phyloP scores from a whole-genome alignment of 2,888 invertebrate species.

The Pseudanteris insignis region DNA sequence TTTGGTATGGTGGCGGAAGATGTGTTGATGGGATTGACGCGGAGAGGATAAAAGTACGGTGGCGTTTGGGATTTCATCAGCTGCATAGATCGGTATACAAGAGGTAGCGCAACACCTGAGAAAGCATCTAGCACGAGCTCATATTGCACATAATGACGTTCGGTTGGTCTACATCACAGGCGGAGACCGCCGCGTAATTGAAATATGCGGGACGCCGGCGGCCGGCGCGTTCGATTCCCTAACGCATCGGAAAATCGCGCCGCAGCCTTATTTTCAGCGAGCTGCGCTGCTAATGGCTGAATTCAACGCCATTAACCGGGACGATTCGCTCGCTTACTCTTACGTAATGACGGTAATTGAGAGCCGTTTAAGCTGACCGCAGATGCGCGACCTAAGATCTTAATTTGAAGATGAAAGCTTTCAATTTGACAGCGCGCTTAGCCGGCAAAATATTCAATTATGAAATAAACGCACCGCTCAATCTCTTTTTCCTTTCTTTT shows the following conservation, averaged over 20 bases:
- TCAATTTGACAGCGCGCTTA: conserved; percentile 28
- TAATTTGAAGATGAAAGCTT: conserved; percentile 38
- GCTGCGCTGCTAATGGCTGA: conserved; percentile 44
- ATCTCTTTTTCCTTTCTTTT: not conserved
- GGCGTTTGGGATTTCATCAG: conserved; percentile 44
- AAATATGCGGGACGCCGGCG: conserved; percentile 53
- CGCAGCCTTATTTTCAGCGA: conserved; percentile 39
- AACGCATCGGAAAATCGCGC: conserved; percentile 44
- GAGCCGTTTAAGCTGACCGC: conserved; percentile 45
- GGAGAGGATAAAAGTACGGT: conserved; percentile 43
- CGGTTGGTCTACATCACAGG: conserved; percentile 54
- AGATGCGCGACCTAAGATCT: conserved; percentile 44
- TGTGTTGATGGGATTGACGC: conserved; percentile 28
- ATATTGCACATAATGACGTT: conserved; percentile 60
- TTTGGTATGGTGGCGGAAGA: too few relatives aligned
- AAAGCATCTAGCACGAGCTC: conserved; percentile 56
- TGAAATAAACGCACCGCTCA: not conserved
- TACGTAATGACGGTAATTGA: conserved; percentile 52
- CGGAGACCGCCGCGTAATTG: conserved; percentile 59
- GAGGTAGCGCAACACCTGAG: conserved; percentile 46
- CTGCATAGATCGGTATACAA: conserved; percentile 42
- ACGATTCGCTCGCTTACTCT: conserved; percentile 45
- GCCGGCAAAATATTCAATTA: conserved; percentile 1
- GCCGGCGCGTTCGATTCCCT: conserved; percentile 37
- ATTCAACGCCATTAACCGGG: conserved; percentile 45